phyloP scores from a whole-genome alignment of 2,113 vertebrate genomes.

The Edolisoma coerulescens region DNA sequence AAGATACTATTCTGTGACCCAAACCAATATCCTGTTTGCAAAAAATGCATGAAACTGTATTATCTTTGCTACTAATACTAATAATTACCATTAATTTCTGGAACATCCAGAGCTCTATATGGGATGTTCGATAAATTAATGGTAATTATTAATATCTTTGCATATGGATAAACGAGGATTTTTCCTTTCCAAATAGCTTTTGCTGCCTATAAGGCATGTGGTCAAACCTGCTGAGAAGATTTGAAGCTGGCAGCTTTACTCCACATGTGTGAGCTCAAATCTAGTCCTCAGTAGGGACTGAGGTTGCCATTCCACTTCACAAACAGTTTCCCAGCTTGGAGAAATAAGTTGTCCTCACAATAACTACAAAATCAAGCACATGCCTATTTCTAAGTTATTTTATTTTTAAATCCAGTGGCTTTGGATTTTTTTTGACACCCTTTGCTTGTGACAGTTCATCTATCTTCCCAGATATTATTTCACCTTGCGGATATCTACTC shows the following conservation, averaged over 20 bases:
- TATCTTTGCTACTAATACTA: neutral
- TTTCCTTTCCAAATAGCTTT: neutral
- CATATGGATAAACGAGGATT: neutral
- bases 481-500: neutral
- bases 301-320: neutral
- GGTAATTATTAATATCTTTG: neutral
- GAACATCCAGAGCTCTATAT: neutral
- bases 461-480: neutral
- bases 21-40: neutral
- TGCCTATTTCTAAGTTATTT: neutral
- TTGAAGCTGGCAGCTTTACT: neutral
- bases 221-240: neutral
- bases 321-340: neutral
- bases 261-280: neutral
- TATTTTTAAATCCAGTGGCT: neutral
- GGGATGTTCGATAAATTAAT: neutral
- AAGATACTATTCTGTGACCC: neutral
- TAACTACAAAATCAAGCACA: neutral
- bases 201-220: neutral
- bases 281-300: neutral
- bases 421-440: neutral
- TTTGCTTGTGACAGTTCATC: neutral
- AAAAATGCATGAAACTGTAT: neutral
- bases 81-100: neutral
- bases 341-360: neutral